Percentiles rank a stretch among this genome's conserved stretches.
Conservation (phyloP, 2,113 vertebrate species). For the Rhinogobius similis region DNA sequence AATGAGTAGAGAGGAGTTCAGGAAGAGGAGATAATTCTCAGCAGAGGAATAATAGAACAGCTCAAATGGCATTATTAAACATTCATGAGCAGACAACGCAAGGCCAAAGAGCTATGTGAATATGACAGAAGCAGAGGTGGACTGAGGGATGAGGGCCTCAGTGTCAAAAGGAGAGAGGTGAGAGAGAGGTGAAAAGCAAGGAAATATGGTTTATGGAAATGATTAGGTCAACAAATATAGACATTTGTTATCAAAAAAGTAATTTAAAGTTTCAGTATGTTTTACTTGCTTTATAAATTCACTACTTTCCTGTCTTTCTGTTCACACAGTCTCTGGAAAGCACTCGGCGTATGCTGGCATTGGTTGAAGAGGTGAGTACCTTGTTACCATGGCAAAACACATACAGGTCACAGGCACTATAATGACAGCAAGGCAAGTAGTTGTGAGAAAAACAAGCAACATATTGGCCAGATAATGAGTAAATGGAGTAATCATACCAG, state of each 20-base stretch:
- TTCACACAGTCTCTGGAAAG: constrained; percentile 91
- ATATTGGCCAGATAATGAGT: not conserved
- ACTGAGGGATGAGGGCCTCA: constrained; percentile 25
- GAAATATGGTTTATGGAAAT: constrained; percentile 17
- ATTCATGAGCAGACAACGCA: constrained; percentile 72
- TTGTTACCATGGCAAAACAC: constrained; percentile 22
- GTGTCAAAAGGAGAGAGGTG: not conserved
- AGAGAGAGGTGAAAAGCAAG: constrained; percentile 17
- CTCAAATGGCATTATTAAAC: constrained; percentile 73
- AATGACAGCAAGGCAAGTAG: not conserved
- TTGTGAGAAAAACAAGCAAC: not conserved
- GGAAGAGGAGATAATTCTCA: constrained; percentile 63
- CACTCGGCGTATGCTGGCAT: constrained; percentile 96
- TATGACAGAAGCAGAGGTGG: constrained; percentile 22
- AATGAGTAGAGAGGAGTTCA: constrained; percentile 59
- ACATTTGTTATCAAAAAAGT: constrained; percentile 4
- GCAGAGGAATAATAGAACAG: constrained; percentile 65
- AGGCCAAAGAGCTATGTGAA: constrained; percentile 36
- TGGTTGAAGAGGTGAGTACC: constrained; percentile 96
- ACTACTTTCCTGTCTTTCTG: constrained; percentile 13
- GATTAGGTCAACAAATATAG: not conserved
- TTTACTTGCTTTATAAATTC: not conserved
- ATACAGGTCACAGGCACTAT: not conserved
- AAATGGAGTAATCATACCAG: not conserved
- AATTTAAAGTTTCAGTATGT: not conserved